A percentile compares a stretch with the other conserved stretches of the same genome.
Conservation (phyloP, 2,888 invertebrate species). For the Troides oblongomaculatus region DNA sequence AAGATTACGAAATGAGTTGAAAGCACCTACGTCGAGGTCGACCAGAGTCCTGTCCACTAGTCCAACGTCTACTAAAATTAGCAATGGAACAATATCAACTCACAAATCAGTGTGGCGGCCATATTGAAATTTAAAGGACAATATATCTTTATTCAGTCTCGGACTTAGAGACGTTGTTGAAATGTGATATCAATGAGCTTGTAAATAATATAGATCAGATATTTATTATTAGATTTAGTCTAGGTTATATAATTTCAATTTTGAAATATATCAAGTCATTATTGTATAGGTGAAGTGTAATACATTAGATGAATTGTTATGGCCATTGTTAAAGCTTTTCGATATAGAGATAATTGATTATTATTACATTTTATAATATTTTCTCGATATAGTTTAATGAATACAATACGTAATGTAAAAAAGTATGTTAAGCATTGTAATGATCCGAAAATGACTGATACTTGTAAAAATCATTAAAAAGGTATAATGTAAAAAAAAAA, state of each 20-base stretch:
- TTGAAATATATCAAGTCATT: conserved; percentile 46
- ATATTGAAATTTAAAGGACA: conserved; percentile 74
- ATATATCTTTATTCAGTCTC: conserved; percentile 43
- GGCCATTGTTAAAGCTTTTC: conserved; percentile 69
- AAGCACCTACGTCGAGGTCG: conserved; percentile 80
- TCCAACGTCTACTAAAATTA: conserved; percentile 81
- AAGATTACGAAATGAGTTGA: conserved; percentile 75
- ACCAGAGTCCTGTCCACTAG: conserved; percentile 67
- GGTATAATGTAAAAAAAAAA: conserved; percentile 47
- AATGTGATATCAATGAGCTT: conserved; percentile 79
- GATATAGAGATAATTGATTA: conserved; percentile 41
- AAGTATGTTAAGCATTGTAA: conserved; percentile 31
- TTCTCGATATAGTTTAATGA: conserved; percentile 31
- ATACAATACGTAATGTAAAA: conserved; percentile 24
- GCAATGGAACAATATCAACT: conserved; percentile 74
- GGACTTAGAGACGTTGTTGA: conserved; percentile 51
- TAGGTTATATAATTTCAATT: conserved; percentile 45
- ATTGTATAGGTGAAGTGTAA: conserved; percentile 50
- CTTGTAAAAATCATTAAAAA: conserved; percentile 49
- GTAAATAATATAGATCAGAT: conserved; percentile 59
- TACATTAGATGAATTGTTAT: conserved; percentile 49
- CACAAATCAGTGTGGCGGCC: conserved; percentile 88
- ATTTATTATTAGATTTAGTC: conserved; percentile 53
- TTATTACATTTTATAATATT: conserved; percentile 38
- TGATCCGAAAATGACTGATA: conserved; percentile 65